Evolutionary conservation across 2,797 vertebrate species (phyloP).

Genomic region (Sphenopsis melanotis): DNA sequence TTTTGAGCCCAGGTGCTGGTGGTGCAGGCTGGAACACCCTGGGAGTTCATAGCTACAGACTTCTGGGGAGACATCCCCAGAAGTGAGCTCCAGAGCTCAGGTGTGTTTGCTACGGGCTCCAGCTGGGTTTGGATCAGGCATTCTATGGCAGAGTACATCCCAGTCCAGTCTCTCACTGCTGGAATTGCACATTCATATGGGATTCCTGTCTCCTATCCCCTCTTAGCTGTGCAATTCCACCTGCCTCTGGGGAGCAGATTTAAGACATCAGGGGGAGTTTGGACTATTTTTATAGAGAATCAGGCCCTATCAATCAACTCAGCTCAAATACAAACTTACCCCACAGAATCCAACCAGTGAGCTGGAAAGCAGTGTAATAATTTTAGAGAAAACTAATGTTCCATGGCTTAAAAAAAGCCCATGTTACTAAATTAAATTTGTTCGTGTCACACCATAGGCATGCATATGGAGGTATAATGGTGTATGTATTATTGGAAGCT

Average conservation of each 20-base stretch:
- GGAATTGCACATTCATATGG: accelerated
- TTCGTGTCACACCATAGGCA: background rate
- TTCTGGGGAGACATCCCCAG: background rate
- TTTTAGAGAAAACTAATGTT: background rate
- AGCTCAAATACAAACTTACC: background rate
- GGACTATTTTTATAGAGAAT: background rate
- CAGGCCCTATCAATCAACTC: background rate
- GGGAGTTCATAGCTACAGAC: background rate
- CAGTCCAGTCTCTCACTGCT: background rate
- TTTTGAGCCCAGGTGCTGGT: background rate
- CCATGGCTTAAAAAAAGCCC: background rate
- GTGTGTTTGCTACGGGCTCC: background rate
- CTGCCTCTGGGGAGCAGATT: background rate
- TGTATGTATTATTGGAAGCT: background rate
- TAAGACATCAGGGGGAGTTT: background rate
- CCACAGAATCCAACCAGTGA: background rate
- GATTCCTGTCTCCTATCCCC: background rate
- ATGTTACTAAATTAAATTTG: background rate
- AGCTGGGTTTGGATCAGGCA: background rate
- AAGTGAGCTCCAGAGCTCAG: background rate
- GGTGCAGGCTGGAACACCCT: background rate
- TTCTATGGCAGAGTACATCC: background rate
- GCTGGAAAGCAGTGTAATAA: background rate
- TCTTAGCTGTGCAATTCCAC: background rate
- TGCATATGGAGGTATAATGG: background rate